phyloP scores from a whole-genome alignment of 64 coral and sea anemone species.

The Platygyra sinensis region DNA sequence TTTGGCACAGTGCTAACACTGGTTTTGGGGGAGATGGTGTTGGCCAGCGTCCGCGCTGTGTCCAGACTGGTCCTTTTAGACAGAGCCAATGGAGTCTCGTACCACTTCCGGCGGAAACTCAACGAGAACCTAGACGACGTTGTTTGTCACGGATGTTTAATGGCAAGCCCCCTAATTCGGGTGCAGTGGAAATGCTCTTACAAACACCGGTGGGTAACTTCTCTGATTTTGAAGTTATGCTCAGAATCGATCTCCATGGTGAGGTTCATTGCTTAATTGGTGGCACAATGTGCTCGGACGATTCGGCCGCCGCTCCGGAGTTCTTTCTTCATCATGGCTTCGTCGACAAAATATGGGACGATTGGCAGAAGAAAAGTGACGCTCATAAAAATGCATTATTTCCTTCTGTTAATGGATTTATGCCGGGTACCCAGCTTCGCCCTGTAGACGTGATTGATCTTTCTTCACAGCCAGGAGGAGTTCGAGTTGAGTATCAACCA shows the following conservation, averaged over 20 bases:
- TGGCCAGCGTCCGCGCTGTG: slow-evolving; percentile 16
- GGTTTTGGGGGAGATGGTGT: slow-evolving; percentile 72
- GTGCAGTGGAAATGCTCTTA: slow-evolving; percentile 54
- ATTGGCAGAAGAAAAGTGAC: slow-evolving; percentile 41
- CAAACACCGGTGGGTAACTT: slow-evolving; percentile 20
- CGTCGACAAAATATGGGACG: no score
- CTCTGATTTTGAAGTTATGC: slow-evolving; percentile 66
- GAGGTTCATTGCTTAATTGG: slow-evolving; percentile 33
- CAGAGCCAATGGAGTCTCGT: slow-evolving; percentile 53
- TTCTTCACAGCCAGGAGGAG: slow-evolving; percentile 8
- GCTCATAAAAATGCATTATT: slow-evolving; percentile 36
- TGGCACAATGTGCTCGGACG: slow-evolving; percentile 55
- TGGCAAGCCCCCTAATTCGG: slow-evolving; percentile 65
- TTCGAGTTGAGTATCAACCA: slow-evolving; percentile 33
- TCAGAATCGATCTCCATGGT: slow-evolving; percentile 20
- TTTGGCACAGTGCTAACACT: slow-evolving; percentile 57
- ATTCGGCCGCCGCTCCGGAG: slow-evolving; percentile 54
- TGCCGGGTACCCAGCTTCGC: slow-evolving; percentile 25
- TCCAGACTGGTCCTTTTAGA: slow-evolving; percentile 70
- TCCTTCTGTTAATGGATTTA: background rate
- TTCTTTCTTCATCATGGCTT: slow-evolving; percentile 67
- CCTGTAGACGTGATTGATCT: no score
- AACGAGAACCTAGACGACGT: background rate
- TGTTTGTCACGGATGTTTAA: slow-evolving; percentile 66
- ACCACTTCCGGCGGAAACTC: slow-evolving; percentile 25